Percentiles rank a stretch among this genome's conserved stretches.
phyloP scores from a whole-genome alignment of 1,140 invertebrate genomes.

The Macrobrachium nipponense region DNA sequence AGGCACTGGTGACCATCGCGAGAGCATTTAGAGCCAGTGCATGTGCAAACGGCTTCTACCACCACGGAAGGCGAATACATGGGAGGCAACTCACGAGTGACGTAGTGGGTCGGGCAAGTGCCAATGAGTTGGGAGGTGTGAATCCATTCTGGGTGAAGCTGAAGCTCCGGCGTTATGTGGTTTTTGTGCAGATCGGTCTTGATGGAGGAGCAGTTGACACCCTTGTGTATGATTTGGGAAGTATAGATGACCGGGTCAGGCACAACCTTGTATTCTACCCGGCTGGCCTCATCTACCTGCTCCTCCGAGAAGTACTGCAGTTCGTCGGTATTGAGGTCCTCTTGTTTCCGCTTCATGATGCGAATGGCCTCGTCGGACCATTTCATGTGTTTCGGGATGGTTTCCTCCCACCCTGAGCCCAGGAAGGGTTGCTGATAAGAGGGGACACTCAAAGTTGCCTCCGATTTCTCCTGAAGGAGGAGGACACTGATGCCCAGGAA shows the following conservation, averaged over 20 bases:
- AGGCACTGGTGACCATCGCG: slow-evolving; percentile 43
- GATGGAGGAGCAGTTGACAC: slow-evolving; percentile 63
- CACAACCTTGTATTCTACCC: not conserved
- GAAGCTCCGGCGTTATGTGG: not conserved
- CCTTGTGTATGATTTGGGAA: slow-evolving; percentile 57
- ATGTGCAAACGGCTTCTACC: slow-evolving; percentile 31
- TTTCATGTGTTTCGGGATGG: not conserved
- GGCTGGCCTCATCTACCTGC: not conserved
- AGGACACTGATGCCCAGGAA: not conserved
- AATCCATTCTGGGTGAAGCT: slow-evolving; percentile 39
- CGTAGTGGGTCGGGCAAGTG: slow-evolving; percentile 48
- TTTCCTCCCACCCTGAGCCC: not conserved
- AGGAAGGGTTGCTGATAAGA: not conserved
- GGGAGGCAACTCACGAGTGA: slow-evolving; percentile 25
- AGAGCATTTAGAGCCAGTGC: slow-evolving; percentile 28
- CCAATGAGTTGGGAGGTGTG: slow-evolving; percentile 47
- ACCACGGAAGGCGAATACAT: slow-evolving; percentile 23
- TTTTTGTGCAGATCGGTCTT: slow-evolving; percentile 23
- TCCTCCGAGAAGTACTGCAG: slow-evolving; percentile 13
- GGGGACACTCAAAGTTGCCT: not conserved
- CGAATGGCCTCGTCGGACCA: not conserved
- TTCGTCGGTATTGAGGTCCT: not conserved
- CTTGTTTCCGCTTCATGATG: not conserved
- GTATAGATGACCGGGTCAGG: slow-evolving; percentile 30
- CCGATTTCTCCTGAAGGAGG: not conserved